Percentiles rank a stretch among this genome's conserved stretches.
These are phyloP conservation scores for Furnarius figulus DNA, from an alignment of 2,113 vertebrate genomes.

Conservation along the genomic window DNA sequence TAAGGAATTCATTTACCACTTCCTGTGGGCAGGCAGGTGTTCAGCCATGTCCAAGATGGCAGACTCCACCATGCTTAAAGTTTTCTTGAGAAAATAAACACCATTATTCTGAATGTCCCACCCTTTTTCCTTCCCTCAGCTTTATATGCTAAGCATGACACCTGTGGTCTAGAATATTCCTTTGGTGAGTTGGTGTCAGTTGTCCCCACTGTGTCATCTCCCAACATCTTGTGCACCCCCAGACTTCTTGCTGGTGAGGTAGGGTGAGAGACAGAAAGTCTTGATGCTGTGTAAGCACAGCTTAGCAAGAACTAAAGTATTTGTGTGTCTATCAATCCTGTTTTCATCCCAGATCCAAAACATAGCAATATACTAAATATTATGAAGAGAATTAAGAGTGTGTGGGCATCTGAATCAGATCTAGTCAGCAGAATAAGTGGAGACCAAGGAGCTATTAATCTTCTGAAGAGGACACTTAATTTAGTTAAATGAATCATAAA, in stretches of 20 bases:
- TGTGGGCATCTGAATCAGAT: not conserved
- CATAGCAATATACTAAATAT: not conserved
- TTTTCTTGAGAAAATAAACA: not conserved
- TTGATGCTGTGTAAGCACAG: not conserved
- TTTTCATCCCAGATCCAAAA: not conserved
- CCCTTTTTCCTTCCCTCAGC: not conserved
- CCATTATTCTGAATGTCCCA: not conserved
- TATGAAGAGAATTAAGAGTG: not conserved
- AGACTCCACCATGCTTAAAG: not conserved
- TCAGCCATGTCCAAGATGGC: not conserved
- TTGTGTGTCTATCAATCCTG: not conserved
- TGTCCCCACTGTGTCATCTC: not conserved
- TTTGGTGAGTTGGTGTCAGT: not conserved
- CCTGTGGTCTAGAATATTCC: not conserved
- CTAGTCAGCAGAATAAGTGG: not conserved
- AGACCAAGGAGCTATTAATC: not conserved
- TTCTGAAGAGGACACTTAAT: not conserved
- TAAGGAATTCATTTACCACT: not conserved
- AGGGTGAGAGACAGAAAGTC: not conserved
- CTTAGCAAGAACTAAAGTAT: not conserved
- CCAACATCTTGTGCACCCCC: not conserved
- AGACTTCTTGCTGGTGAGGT: not conserved
- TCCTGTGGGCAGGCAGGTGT: not conserved
- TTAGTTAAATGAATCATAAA: not conserved
- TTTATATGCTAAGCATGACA: not conserved